Evolutionary conservation across 2,113 vertebrate genomes (phyloP).

Genomic region (Serilophus lunatus): DNA sequence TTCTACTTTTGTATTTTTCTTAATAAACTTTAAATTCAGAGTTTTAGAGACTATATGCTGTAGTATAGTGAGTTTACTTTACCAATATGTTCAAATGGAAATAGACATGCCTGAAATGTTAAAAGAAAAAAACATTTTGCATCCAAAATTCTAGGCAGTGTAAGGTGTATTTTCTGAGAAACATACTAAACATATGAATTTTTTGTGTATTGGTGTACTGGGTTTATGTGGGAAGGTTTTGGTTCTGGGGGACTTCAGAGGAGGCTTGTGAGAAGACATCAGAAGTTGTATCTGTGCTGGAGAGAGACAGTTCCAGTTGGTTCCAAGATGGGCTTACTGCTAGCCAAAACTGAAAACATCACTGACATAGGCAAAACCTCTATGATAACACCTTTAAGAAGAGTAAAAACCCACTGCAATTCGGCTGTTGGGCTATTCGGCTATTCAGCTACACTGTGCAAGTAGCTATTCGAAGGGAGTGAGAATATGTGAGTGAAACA

Average conservation of each 20-base stretch:
- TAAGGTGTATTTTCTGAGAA: not conserved
- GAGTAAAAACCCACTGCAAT: not conserved
- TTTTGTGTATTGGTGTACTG: not conserved
- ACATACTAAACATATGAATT: not conserved
- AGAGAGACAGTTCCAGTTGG: not conserved
- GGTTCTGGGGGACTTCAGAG: rapidly evolving
- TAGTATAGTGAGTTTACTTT: not conserved
- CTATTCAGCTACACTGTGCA: no score
- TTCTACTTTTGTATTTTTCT: not conserved
- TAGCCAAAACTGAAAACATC: not conserved
- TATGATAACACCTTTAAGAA: not conserved
- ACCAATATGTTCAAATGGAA: not conserved
- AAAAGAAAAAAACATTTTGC: not conserved
- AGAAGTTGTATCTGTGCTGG: not conserved
- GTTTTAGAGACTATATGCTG: not conserved
- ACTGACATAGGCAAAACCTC: not conserved
- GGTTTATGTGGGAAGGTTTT: not conserved
- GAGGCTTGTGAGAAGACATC: not conserved
- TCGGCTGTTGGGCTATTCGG: no score
- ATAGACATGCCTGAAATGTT: not conserved
- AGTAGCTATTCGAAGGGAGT: not conserved
- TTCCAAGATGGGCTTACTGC: not conserved
- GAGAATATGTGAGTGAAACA: not conserved
- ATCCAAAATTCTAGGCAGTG: not conserved
- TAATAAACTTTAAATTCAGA: not conserved